Evolutionary conservation across 2,113 vertebrate species (phyloP), one percentile per base, ranked within the genome.

Genomic region (Paratilapia polleni): DNA sequence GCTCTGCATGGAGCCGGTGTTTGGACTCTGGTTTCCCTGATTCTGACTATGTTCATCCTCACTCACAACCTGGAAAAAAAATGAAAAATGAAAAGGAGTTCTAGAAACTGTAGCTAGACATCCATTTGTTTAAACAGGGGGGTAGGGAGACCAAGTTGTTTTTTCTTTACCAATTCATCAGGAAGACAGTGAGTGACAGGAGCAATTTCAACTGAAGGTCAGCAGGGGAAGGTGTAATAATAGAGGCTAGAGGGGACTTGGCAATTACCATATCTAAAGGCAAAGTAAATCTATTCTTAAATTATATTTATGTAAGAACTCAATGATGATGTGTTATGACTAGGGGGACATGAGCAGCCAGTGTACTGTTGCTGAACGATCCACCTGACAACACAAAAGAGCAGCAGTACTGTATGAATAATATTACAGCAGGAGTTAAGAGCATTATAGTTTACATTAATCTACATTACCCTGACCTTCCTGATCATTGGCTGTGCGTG

Each of bases 21-120:
- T 97, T 43, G 97, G 96, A 88, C 98, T 94, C 83, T 97, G 98
- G 89, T 98, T 98, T 85, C 95, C 96, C 84, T 97, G 97, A 77
- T 97, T 98, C 68, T 97, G 97, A 93, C 97, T 99, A 70, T 98
- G 97, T 83, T 99, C 98, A 19, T 99, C 98, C 89, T 99, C 98
- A 68, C 97, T 98, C 74, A 96, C 95, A 94, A 97, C 97, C 98
- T 99, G 70, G 47, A 8, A 4, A 57, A 12, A 5, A 43, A 74
- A 64, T 1, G 7, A 52, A 56, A 34, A 26, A 78, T 9, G 28
- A 41, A 64, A n/a, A 34, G 22, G 9, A 57, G 4, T 41, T 81
- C 31, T 8, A 6, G 66, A 63, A 38, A 63, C 41, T 60, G 41
- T 15, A 60, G 26, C 63, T 41, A 14, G 5, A 62, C 26, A 68